These are phyloP conservation scores for Ditylenchus weischeri DNA, from an alignment of 2,888 invertebrate genomes.

Conservation along the genomic window DNA sequence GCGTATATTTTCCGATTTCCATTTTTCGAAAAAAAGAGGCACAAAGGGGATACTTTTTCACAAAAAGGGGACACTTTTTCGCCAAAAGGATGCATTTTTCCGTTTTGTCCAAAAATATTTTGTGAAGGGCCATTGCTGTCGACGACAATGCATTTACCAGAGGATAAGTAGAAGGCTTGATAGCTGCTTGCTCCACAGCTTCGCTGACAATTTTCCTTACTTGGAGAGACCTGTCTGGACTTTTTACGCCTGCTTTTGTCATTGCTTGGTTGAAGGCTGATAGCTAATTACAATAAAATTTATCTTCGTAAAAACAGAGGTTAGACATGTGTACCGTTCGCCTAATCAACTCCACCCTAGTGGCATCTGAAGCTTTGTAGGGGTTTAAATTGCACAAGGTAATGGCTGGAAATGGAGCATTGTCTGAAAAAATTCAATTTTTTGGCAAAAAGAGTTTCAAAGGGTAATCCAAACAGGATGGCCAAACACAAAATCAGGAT, in stretches of 20 bases:
- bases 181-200: not conserved
- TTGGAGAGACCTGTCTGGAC: not conserved
- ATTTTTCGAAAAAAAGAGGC: too few species aligned
- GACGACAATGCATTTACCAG: too few species aligned
- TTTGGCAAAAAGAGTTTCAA: too few species aligned
- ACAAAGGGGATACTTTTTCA: too few species aligned
- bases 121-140: too few species aligned
- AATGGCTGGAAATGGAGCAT: slow-evolving; percentile 55
- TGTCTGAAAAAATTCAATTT: slow-evolving; percentile 20
- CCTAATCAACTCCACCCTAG: slow-evolving; percentile 47
- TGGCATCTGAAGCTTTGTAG: slow-evolving; percentile 53
- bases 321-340: slow-evolving; percentile 41
- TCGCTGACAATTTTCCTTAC: not conserved
- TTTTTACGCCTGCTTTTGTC: slow-evolving; percentile 31
- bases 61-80: too few species aligned
- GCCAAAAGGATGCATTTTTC: too few species aligned
- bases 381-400: slow-evolving; percentile 56
- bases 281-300: slow-evolving; percentile 30
- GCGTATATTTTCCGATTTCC: too few species aligned
- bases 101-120: too few species aligned
- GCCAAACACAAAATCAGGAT: too few species aligned
- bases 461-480: too few species aligned
- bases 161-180: not conserved
- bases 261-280: slow-evolving; percentile 52
- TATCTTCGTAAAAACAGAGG: not conserved